Evolutionary conservation across 2,888 invertebrate genomes (phyloP), one percentile per base, ranked within the genome.

Genomic region (Drosophila algonquin): DNA sequence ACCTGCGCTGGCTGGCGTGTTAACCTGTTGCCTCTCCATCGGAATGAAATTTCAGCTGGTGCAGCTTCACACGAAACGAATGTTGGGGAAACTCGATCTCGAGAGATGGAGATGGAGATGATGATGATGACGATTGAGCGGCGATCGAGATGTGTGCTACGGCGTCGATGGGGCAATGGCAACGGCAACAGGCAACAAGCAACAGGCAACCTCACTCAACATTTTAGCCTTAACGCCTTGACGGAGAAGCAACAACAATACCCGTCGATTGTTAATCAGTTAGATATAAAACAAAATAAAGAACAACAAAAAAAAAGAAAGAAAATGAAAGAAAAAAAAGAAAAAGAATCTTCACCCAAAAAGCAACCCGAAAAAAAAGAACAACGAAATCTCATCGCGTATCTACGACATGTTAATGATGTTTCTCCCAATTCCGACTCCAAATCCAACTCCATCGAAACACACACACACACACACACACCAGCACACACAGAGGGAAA

Each of bases 201-300:
- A 30, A 30, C 30, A 7, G 27, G 30, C 30, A 85, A 82, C 85
- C 82, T 85, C 63, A 81, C 85, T 87, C 87, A 81, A 87, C 75
- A 63, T 73, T 77, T 77, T 76, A 53, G 85, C 63, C 74, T 74
- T 74, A 73, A 73, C 80, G 83, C 83, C 85, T 87, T 73, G 87
- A 75, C 83, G 86, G 85, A 84, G 55, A 60, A 61, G 21, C 54
- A 72, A 75, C 64, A 69, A 76, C 63, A 72, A 65, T 51, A 48
- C 63, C 61, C 77, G 64, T 81, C 86, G 88, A 85, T 85, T 85
- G 85, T 85, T 85, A 85, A 85, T 88, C 85, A 85, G 88, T 88
- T 87, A 86, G 88, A 85, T 88, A 85, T 85, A 88, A 86, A 88
- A 88, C 87, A 88, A 86, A 87, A 79, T 86, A 88, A 70, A 58